phyloP scores from a whole-genome alignment of 2,113 vertebrate genomes.

The Sciurus niger region DNA sequence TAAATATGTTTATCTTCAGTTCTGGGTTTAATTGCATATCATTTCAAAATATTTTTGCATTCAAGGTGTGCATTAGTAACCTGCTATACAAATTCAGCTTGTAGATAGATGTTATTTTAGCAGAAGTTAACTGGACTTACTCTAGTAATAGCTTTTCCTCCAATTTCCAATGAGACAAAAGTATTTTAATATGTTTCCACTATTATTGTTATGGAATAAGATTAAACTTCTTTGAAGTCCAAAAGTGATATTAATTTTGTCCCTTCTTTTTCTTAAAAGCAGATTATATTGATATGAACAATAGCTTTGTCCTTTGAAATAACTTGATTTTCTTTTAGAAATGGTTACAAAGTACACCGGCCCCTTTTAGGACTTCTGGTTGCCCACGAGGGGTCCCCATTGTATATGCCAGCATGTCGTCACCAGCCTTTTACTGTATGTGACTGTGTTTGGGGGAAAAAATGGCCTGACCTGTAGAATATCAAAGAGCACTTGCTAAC shows the following conservation, averaged over 20 bases:
- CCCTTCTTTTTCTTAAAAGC: neutral
- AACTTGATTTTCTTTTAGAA: neutral
- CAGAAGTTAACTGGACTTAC: neutral
- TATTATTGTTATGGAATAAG: slow-evolving; percentile 3
- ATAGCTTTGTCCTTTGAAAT: neutral
- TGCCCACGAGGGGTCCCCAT: neutral
- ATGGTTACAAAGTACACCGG: neutral
- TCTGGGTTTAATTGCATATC: slow-evolving; percentile 52
- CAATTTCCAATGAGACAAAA: neutral
- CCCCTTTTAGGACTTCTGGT: neutral
- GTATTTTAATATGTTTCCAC: neutral
- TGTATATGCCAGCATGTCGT: neutral
- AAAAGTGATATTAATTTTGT: neutral
- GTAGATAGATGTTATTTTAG: neutral
- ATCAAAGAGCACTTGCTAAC: neutral
- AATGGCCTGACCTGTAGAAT: neutral
- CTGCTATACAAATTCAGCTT: neutral
- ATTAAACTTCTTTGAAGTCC: slow-evolving; percentile 20
- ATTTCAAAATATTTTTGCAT: slow-evolving; percentile 14
- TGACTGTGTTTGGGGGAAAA: neutral
- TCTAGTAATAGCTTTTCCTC: neutral
- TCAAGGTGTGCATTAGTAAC: neutral
- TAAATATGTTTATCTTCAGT: slow-evolving; percentile 25
- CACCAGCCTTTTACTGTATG: neutral
- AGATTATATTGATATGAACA: neutral